Base-by-base conservation (phyloP, 2,888 invertebrate species). In the Melieria omissa region DNA sequence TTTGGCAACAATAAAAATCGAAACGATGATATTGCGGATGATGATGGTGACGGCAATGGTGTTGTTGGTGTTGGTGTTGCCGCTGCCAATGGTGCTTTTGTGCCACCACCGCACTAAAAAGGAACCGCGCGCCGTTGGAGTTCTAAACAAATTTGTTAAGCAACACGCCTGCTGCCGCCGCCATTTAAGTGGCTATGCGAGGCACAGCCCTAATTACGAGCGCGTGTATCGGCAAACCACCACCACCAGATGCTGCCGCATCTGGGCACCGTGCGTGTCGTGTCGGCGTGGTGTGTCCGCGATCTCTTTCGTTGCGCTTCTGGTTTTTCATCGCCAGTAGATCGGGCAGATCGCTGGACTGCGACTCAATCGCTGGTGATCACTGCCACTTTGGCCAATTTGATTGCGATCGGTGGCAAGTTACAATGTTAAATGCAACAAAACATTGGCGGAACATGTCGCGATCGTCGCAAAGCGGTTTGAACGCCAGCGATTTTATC, bases 261-360 rank as follows among this genome's bases (percentile, higher is more conserved):
- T 14, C 6, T n/a, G 7, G 9, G 7, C 4, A 29, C 4, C 8
- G 44, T 12, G 3, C 42, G n/a, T 9, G 5, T 65, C n/a, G 46
- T 44, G 69, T 10, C 52, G 8, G 69, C 69, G 69, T 62, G 61
- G 61, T 70, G 60, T 70, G 70, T 64, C 75, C 78, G 81, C 83
- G 82, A 83, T 84, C 82, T 83, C 82, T 83, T 83, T 83, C 80
- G 83, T 82, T 83, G 83, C 83, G 83, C 83, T 83, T 84, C 83
- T 83, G 83, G 82, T 83, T 83, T 84, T 84, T 81, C 79, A 78
- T 77, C 55, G 45, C 62, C 54, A 16, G 16, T 3, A 29, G n/a
- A 2, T 29, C 29, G 29, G 29, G 29, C 29, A 29, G 29, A 3
- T 29, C 29, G 29, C 29, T 29, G 29, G 29, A 29, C 29, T 29